phyloP scores from a whole-genome alignment of 1,140 invertebrate genomes.

The Atta colombica region DNA sequence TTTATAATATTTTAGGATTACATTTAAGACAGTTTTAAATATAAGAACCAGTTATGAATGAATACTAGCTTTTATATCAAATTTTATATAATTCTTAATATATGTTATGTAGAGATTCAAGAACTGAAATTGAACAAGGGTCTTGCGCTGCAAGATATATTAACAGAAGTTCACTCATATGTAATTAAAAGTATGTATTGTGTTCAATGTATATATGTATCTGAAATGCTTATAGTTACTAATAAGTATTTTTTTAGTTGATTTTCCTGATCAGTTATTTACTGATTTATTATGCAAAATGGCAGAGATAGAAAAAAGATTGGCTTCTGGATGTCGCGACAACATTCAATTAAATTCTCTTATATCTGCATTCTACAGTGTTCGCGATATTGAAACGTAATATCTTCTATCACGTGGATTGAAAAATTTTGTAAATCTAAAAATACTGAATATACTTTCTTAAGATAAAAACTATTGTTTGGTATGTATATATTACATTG shows the following conservation, averaged over 20 bases:
- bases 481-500: background rate
- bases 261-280: slow-evolving; percentile 92
- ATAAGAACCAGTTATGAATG: too few species aligned
- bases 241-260: slow-evolving; percentile 88
- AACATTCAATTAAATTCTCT: slow-evolving; percentile 94
- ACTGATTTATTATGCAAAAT: slow-evolving; percentile 93
- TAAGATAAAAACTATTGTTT: background rate
- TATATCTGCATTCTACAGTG: slow-evolving; percentile 92
- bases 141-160: slow-evolving; percentile 95
- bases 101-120: slow-evolving; percentile 90
- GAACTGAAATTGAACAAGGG: slow-evolving; percentile 95
- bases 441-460: background rate
- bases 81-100: slow-evolving; percentile 74
- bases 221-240: slow-evolving; percentile 49
- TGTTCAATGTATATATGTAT: background rate
- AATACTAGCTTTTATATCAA: background rate
- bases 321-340: slow-evolving; percentile 93
- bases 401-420: background rate
- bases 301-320: slow-evolving; percentile 93
- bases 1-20: too few species aligned
- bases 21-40: too few species aligned
- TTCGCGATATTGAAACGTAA: slow-evolving; percentile 87
- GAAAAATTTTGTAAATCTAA: slow-evolving; percentile 4
- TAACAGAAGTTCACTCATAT: slow-evolving; percentile 95
- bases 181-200: slow-evolving; percentile 94